A percentile compares a stretch with the other conserved stretches of the same genome.
phyloP scores from a whole-genome alignment of 2,113 vertebrate species.

The Bubo bubo region DNA sequence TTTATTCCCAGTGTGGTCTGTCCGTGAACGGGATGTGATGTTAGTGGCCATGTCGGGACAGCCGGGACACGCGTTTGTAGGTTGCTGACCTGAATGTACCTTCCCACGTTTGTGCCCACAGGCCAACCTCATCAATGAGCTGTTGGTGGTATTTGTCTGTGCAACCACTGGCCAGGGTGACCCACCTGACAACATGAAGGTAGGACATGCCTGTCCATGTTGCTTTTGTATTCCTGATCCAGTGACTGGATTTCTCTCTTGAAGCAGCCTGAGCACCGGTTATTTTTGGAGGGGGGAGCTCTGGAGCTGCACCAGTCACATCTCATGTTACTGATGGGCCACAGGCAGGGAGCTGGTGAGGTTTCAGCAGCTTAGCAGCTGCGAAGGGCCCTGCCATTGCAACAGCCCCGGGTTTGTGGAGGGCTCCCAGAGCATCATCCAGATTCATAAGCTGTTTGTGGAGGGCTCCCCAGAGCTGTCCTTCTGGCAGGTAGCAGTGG shows the following conservation, averaged over 20 bases:
- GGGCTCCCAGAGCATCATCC: neutral
- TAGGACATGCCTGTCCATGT: neutral
- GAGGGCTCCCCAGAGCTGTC: neutral
- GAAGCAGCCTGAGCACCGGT: neutral
- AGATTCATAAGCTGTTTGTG: neutral
- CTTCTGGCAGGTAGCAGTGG: neutral
- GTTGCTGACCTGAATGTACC: neutral
- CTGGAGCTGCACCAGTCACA: neutral
- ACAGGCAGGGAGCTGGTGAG: neutral
- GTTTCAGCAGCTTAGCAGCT: neutral
- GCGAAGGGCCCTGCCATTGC: neutral
- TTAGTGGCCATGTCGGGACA: neutral
- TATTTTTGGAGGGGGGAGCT: neutral
- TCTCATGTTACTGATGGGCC: rapidly evolving
- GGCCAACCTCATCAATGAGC: conserved; percentile 87
- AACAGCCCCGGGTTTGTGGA: neutral
- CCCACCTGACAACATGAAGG: conserved; percentile 98
- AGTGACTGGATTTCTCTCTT: neutral
- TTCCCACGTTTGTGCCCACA: conserved; percentile 57
- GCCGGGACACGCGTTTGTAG: neutral
- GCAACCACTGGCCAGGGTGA: conserved; percentile 94
- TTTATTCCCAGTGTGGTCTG: neutral
- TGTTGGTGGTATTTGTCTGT: conserved; percentile 91
- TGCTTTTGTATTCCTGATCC: neutral
- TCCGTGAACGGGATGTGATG: rapidly evolving